Conservation (phyloP, 1,140 invertebrate genomes). For the Aphaenogaster floridana region DNA sequence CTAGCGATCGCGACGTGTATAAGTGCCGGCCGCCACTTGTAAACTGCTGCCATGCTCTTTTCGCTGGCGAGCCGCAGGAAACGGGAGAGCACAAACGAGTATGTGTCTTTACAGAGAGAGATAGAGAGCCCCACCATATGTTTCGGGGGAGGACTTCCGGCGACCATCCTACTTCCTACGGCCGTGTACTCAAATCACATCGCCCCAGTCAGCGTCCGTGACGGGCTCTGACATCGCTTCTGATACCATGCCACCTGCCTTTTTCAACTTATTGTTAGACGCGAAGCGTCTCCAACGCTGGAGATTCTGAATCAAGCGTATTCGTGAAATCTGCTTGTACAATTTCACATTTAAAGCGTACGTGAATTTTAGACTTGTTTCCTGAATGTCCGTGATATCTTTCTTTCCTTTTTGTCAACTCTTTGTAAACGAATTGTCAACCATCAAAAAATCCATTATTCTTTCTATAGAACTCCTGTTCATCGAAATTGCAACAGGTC, state of each 20-base stretch:
- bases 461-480: neutral
- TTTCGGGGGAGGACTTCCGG: slow-evolving; percentile 79
- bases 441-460: neutral
- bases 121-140: slow-evolving; percentile 66
- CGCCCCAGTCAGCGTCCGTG: slow-evolving; percentile 71
- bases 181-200: slow-evolving; percentile 66
- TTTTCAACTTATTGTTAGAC: neutral
- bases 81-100: slow-evolving; percentile 62
- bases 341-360: neutral
- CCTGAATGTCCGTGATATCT: neutral
- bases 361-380: neutral
- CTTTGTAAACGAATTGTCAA: neutral
- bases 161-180: slow-evolving; percentile 83
- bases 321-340: neutral
- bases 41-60: slow-evolving; percentile 74
- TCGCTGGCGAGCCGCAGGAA: slow-evolving; percentile 63
- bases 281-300: neutral
- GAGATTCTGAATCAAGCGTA: neutral
- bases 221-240: slow-evolving; percentile 51
- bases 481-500: neutral
- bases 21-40: slow-evolving; percentile 71
- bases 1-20: slow-evolving; percentile 37
- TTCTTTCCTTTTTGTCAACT: neutral
- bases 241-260: neutral
- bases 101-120: slow-evolving; percentile 49